These are phyloP conservation scores for Leiothrix lutea DNA, from an alignment of 2,113 vertebrate genomes.

Conservation along the genomic window DNA sequence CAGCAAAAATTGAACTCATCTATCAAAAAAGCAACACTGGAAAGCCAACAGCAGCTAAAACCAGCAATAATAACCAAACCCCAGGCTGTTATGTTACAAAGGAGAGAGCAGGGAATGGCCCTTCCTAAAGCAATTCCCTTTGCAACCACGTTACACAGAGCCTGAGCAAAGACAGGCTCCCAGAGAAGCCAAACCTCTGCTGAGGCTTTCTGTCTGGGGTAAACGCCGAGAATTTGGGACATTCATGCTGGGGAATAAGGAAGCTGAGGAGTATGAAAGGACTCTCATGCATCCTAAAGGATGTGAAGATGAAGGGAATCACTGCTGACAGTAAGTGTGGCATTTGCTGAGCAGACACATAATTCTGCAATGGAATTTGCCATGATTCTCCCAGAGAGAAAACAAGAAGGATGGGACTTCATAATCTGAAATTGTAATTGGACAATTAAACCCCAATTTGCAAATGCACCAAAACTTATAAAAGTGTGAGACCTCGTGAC, in stretches of 20 bases:
- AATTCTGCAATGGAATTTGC: neutral
- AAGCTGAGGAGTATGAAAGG: neutral
- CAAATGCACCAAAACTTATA: no score
- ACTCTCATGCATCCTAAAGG: accelerated
- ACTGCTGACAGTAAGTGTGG: accelerated
- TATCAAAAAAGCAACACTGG: constrained; percentile 22
- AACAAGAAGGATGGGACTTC: no score
- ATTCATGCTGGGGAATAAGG: neutral
- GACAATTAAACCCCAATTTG: no score
- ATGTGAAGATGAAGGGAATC: neutral
- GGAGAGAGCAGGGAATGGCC: neutral
- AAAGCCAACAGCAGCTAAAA: constrained; percentile 13
- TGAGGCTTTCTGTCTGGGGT: neutral
- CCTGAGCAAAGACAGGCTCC: neutral
- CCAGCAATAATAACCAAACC: constrained; percentile 35
- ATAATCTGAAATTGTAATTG: no score
- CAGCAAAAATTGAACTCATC: constrained; percentile 60
- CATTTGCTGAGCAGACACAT: neutral
- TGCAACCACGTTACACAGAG: neutral
- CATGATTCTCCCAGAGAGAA: neutral
- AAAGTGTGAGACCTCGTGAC: no score
- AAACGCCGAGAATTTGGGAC: neutral
- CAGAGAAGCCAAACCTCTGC: neutral
- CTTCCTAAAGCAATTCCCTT: neutral
- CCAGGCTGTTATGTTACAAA: constrained; percentile 18